A percentile compares a stretch with the other conserved stretches of the same genome.
Conservation (phyloP, 2,113 vertebrate species). For the Vidua chalybeata region DNA sequence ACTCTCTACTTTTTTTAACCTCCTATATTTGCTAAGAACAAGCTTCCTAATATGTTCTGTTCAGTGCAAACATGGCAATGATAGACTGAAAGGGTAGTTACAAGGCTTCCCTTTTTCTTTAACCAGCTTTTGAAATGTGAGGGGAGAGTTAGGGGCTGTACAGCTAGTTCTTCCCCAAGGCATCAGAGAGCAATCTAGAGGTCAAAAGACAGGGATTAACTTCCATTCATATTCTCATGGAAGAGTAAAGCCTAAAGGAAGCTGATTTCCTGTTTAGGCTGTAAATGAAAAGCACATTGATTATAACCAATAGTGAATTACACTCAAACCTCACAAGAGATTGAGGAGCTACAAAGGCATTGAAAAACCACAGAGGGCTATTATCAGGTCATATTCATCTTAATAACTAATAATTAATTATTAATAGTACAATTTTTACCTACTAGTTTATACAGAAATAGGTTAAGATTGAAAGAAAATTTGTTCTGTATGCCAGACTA, state of each 20-base stretch:
- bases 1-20: background rate
- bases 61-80: background rate
- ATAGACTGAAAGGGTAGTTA: background rate
- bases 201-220: background rate
- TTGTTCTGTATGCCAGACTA: background rate
- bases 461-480: background rate
- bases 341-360: background rate
- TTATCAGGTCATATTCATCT: background rate
- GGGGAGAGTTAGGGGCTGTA: background rate
- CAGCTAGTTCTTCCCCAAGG: background rate
- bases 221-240: background rate
- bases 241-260: background rate
- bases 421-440: background rate
- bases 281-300: background rate
- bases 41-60: background rate
- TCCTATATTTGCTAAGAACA: background rate
- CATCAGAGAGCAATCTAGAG: background rate
- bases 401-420: background rate
- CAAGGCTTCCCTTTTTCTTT: background rate
- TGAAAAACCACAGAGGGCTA: background rate
- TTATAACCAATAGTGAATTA: background rate
- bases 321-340: background rate
- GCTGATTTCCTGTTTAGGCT: background rate
- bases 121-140: background rate
- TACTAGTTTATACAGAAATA: background rate